A percentile compares a stretch with the other conserved stretches of the same genome.
These are phyloP conservation scores for Crocodylus rhombifer DNA, from an alignment of 2,797 vertebrate genomes.

Conservation along the genomic window DNA sequence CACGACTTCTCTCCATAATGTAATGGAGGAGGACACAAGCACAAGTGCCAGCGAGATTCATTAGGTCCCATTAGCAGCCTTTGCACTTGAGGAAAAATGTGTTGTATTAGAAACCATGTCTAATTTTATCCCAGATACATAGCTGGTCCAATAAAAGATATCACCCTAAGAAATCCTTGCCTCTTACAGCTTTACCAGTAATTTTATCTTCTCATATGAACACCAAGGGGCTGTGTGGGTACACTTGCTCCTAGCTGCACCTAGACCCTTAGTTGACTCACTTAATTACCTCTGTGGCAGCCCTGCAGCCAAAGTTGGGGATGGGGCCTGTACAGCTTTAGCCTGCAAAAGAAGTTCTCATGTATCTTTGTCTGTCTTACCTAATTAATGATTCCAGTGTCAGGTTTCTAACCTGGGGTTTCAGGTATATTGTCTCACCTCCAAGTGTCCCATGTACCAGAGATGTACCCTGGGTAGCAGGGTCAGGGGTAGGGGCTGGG, in stretches of 20 bases:
- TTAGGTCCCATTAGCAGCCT: neutral
- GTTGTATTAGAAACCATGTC: too few species aligned
- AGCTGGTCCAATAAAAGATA: too few species aligned
- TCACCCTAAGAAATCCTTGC: too few species aligned
- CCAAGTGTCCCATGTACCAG: too few species aligned
- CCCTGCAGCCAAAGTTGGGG: neutral
- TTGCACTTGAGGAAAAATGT: too few species aligned
- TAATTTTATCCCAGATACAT: too few species aligned
- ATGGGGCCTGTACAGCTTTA: neutral
- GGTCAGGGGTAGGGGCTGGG: too few species aligned
- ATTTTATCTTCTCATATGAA: neutral
- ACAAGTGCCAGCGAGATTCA: neutral
- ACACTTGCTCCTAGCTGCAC: neutral
- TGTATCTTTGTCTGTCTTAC: neutral
- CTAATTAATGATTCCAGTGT: neutral
- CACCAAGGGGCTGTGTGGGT: neutral
- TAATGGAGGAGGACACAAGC: conserved; percentile 19
- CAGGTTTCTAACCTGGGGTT: too few species aligned
- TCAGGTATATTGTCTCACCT: too few species aligned
- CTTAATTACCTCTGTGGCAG: neutral
- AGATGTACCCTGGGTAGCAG: too few species aligned
- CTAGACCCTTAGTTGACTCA: neutral
- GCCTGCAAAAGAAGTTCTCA: neutral
- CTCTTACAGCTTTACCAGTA: too few species aligned
- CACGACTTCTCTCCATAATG: neutral